A percentile compares a stretch with the other conserved stretches of the same genome.
phyloP scores from a whole-genome alignment of 2,888 invertebrate species.

The Drosophila tanythrix region DNA sequence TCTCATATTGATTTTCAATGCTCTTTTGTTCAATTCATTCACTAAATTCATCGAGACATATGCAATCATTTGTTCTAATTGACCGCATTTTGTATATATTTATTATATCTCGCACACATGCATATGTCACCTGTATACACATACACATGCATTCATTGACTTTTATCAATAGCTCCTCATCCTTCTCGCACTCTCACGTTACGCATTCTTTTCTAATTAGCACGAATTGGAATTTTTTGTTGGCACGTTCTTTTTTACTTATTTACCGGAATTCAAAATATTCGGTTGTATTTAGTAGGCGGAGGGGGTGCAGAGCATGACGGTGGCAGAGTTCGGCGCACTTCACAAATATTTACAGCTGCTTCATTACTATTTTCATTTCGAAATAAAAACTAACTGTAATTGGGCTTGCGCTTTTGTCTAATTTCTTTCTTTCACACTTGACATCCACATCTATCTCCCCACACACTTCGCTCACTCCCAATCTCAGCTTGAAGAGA shows the following conservation, averaged over 20 bases:
- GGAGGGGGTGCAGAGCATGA: not conserved
- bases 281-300: not conserved
- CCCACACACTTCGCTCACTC: slow-evolving; percentile 31
- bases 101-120: not conserved
- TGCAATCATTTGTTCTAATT: slow-evolving; percentile 58
- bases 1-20: slow-evolving; percentile 77
- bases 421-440: slow-evolving; percentile 57
- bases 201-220: slow-evolving; percentile 74
- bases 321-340: slow-evolving; percentile 8
- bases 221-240: slow-evolving; percentile 59
- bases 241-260: slow-evolving; percentile 54
- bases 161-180: slow-evolving; percentile 42
- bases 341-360: slow-evolving; percentile 34
- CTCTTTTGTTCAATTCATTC: slow-evolving; percentile 76
- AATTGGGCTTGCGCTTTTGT: slow-evolving; percentile 49
- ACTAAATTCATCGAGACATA: slow-evolving; percentile 66
- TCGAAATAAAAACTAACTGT: slow-evolving; percentile 70
- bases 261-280: slow-evolving; percentile 42
- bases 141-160: slow-evolving; percentile 17
- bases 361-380: slow-evolving; percentile 37
- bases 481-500: slow-evolving; percentile 45
- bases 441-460: slow-evolving; percentile 55
- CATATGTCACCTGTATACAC: slow-evolving; percentile 28
- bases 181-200: slow-evolving; percentile 39
- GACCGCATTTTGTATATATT: slow-evolving; percentile 54